phyloP scores from a whole-genome alignment of 2,797 vertebrate species.

The Syndactyla subalaris region DNA sequence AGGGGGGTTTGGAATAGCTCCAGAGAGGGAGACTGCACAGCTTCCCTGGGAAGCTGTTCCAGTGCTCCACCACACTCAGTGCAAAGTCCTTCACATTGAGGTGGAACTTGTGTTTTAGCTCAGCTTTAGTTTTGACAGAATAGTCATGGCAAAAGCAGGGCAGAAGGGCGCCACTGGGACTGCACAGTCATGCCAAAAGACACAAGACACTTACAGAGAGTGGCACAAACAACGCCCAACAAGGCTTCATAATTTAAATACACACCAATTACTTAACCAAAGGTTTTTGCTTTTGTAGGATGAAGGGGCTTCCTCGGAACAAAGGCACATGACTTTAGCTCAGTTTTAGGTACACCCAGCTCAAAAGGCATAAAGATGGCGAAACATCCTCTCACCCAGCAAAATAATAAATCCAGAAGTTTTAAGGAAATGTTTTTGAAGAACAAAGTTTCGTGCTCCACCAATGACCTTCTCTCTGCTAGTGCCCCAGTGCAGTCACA shows the following conservation, averaged over 20 bases:
- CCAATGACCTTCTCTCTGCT: not conserved
- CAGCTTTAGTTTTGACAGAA: not conserved
- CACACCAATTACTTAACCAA: not conserved
- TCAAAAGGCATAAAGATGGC: not conserved
- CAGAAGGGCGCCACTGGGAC: rapidly evolving
- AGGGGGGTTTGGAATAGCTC: not conserved
- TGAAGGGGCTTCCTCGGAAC: not conserved
- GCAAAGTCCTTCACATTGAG: not conserved
- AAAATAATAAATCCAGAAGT: not conserved
- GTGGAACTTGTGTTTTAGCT: not conserved
- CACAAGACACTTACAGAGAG: not conserved
- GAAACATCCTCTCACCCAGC: not conserved
- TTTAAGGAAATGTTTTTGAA: not conserved
- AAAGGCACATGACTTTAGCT: not conserved
- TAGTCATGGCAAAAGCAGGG: not conserved
- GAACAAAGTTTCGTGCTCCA: not conserved
- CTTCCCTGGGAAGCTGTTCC: not conserved
- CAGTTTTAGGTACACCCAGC: not conserved
- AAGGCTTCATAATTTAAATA: not conserved
- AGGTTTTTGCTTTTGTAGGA: not conserved
- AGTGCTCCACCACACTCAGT: not conserved
- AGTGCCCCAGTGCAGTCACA: not conserved
- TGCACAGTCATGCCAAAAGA: not conserved
- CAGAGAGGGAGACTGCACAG: no score
- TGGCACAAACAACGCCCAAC: not conserved